These are phyloP conservation scores for Drosophila nikananu DNA, from an alignment of 1,140 invertebrate species.

Conservation along the genomic window DNA sequence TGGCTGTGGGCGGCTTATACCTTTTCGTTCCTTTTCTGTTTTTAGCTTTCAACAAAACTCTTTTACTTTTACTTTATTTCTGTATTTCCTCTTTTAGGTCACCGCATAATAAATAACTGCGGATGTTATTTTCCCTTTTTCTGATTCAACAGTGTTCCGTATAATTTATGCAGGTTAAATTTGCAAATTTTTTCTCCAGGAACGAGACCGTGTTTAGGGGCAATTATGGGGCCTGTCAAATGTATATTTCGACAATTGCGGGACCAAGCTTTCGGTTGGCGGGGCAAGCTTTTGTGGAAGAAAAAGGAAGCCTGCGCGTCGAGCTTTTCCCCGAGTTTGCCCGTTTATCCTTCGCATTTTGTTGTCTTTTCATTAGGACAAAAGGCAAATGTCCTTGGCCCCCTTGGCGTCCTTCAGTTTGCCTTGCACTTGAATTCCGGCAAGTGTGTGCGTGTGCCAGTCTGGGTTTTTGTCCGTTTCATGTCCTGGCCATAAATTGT, in stretches of 20 bases:
- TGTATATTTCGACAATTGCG: slow-evolving; percentile 52
- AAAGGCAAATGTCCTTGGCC: slow-evolving; percentile 58
- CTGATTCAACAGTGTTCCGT: slow-evolving; percentile 32
- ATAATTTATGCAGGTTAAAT: slow-evolving; percentile 72
- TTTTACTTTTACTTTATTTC: slow-evolving; percentile 35
- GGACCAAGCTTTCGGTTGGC: slow-evolving; percentile 27
- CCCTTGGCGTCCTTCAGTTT: slow-evolving; percentile 38
- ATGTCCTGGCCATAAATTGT: slow-evolving; percentile 66
- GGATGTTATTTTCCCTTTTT: slow-evolving; percentile 43
- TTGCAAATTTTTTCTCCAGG: slow-evolving; percentile 27
- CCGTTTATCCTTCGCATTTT: slow-evolving; percentile 38
- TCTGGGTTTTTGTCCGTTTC: slow-evolving; percentile 31
- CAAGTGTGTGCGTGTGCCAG: slow-evolving; percentile 6
- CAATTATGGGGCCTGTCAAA: slow-evolving; percentile 49
- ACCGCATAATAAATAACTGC: slow-evolving; percentile 74
- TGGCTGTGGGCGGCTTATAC: slow-evolving; percentile 44
- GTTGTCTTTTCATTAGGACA: slow-evolving; percentile 60
- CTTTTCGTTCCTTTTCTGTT: slow-evolving; percentile 51
- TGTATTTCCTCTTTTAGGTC: slow-evolving; percentile 31
- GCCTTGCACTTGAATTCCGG: slow-evolving; percentile 63
- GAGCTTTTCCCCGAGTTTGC: neutral
- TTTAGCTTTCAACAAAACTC: slow-evolving; percentile 65
- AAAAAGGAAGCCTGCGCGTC: slow-evolving; percentile 5
- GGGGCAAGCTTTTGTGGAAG: slow-evolving; percentile 28
- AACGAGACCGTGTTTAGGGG: slow-evolving; percentile 33